These are phyloP conservation scores for Melinopterus prodromus DNA, from an alignment of 2,888 invertebrate species.

Conservation along the genomic window DNA sequence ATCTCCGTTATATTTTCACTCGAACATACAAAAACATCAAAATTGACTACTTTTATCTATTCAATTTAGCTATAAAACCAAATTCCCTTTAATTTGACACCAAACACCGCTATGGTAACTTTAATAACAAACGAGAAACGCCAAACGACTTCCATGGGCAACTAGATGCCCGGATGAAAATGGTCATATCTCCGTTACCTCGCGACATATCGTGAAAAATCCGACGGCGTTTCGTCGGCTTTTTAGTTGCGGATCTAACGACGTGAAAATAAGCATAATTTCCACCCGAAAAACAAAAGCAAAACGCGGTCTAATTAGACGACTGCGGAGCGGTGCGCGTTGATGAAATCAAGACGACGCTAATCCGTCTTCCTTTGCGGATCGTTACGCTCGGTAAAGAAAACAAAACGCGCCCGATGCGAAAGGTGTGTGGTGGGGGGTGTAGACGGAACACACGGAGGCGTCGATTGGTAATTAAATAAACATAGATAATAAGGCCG, in stretches of 20 bases:
- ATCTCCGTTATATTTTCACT: too few relatives aligned
- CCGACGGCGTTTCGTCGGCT: background rate
- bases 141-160: background rate
- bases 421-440: background rate
- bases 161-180: background rate
- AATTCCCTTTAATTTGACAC: background rate
- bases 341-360: background rate
- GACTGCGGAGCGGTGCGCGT: background rate
- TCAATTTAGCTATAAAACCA: background rate
- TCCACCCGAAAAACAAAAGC: background rate
- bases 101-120: background rate
- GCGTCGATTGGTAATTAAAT: conserved; percentile 4
- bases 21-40: too few relatives aligned
- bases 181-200: background rate
- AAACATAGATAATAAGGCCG: background rate
- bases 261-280: conserved; percentile 4
- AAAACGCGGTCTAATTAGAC: background rate
- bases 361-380: background rate
- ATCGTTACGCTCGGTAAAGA: background rate
- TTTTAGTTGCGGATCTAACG: background rate
- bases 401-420: background rate
- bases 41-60: too few relatives aligned
- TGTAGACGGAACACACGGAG: background rate
- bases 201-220: background rate
- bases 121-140: background rate